Conservation (phyloP, 2,113 vertebrate genomes). For the Sisor rabdophorus region DNA sequence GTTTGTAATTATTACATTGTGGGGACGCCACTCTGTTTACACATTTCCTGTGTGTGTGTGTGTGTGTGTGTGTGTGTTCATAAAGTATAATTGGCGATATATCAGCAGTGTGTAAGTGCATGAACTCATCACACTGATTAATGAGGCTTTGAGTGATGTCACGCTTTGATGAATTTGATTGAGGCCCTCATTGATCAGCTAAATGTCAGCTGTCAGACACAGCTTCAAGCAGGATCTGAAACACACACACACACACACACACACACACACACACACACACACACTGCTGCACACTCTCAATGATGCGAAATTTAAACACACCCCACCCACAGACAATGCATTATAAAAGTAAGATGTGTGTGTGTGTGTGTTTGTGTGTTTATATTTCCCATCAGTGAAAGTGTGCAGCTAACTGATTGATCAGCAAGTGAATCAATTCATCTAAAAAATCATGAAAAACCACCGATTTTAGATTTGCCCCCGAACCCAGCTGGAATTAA, state of each 20-base stretch:
- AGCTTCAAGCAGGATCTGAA: background rate
- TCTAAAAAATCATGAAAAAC: slow-evolving; percentile 8
- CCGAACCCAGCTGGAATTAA: slow-evolving; percentile 26
- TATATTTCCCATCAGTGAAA: background rate
- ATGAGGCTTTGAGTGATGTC: slow-evolving; percentile 27
- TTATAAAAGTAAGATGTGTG: too few species aligned
- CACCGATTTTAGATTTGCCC: slow-evolving; percentile 26
- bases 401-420: background rate
- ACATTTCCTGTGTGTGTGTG: background rate
- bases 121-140: slow-evolving; percentile 20
- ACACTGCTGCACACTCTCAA: too few species aligned
- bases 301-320: too few species aligned
- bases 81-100: slow-evolving; percentile 8
- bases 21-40: too few species aligned
- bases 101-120: slow-evolving; percentile 11
- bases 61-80: background rate
- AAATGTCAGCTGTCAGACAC: slow-evolving; percentile 19
- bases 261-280: too few species aligned
- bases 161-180: slow-evolving; percentile 26
- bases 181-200: slow-evolving; percentile 20
- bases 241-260: slow-evolving; percentile 13
- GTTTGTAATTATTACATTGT: too few species aligned
- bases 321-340: too few species aligned
- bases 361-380: background rate
- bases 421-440: slow-evolving; percentile 6